A percentile compares a stretch with the other conserved stretches of the same genome.
Evolutionary conservation across 2,113 vertebrate species (phyloP).

Genomic region (Phalacrocorax aristotelis): DNA sequence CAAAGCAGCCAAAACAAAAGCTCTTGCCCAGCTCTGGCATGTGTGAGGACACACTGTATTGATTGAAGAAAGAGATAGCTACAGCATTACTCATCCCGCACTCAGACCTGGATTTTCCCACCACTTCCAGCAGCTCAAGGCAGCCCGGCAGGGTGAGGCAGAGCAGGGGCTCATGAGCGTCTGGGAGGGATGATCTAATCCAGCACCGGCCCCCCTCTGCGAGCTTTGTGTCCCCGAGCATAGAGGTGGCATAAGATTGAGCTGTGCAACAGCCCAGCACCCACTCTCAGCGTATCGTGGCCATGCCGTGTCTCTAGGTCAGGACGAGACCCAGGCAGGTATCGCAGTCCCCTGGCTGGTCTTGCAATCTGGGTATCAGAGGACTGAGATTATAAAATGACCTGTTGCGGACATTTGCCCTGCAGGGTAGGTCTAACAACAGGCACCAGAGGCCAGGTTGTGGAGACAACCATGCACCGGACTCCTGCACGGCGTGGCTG

Average conservation of each 20-base stretch:
- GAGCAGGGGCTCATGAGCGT: neutral
- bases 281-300: accelerated
- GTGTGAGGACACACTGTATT: neutral
- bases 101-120: slow-evolving; percentile 53
- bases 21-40: slow-evolving; percentile 1
- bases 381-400: accelerated
- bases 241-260: neutral
- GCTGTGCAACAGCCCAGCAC: neutral
- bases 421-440: neutral
- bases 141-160: neutral
- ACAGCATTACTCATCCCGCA: neutral
- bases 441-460: accelerated
- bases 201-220: neutral
- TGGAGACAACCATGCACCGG: accelerated
- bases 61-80: slow-evolving; percentile 34
- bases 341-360: neutral
- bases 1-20: slow-evolving; percentile 50
- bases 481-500: accelerated
- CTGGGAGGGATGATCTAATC: neutral
- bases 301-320: accelerated
- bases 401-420: accelerated
- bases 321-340: neutral
- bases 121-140: neutral
- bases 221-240: neutral
- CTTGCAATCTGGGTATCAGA: neutral